Conservation (phyloP, 2,113 vertebrate genomes). For the Anoplopoma fimbria region DNA sequence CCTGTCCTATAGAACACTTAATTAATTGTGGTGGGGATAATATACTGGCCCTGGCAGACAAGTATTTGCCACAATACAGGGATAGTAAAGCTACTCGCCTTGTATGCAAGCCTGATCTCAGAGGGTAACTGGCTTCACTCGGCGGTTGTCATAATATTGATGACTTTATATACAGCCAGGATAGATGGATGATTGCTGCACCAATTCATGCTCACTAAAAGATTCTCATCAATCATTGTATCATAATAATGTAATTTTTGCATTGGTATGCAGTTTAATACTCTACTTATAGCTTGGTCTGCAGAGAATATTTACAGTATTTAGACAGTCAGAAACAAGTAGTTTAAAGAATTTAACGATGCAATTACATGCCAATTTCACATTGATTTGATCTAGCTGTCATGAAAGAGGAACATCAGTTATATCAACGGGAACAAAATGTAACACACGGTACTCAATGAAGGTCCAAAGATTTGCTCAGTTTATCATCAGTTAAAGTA, state of each 20-base stretch:
- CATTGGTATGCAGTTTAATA: background rate
- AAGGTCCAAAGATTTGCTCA: conserved; percentile 2
- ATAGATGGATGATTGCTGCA: background rate
- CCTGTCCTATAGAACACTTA: background rate
- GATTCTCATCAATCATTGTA: background rate
- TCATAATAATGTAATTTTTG: background rate
- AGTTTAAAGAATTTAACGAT: background rate
- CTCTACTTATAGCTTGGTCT: background rate
- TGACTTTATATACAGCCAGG: background rate
- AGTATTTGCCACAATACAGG: conserved; percentile 5
- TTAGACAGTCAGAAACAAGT: background rate
- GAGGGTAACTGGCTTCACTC: conserved; percentile 9
- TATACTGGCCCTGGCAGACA: background rate
- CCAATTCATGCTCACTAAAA: background rate
- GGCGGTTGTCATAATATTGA: conserved; percentile 5
- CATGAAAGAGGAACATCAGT: background rate
- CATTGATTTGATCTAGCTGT: conserved; percentile 14
- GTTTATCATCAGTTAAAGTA: conserved; percentile 4
- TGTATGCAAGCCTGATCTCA: background rate
- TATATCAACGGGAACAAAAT: too few relatives aligned
- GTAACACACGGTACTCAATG: background rate
- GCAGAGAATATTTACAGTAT: background rate
- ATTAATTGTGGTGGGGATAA: conserved; percentile 11
- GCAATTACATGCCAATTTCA: background rate
- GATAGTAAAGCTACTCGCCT: background rate